Evolutionary conservation across 2,888 invertebrate species (phyloP).

Genomic region (Scaptomyza reducta): DNA sequence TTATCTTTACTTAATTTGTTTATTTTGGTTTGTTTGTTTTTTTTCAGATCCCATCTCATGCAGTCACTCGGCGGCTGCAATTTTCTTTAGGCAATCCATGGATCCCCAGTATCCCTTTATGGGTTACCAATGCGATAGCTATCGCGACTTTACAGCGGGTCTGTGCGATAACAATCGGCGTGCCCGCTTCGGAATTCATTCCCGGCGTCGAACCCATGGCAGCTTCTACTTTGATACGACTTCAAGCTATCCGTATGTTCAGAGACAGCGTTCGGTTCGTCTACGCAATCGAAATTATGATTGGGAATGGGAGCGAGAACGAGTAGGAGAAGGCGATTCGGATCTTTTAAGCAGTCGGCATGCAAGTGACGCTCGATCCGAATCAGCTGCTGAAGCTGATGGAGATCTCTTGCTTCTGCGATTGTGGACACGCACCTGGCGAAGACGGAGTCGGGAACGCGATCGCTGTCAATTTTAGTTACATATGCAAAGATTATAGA

Average conservation of each 20-base stretch:
- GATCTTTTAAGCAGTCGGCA: slow-evolving; percentile 8
- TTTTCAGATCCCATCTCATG: slow-evolving; percentile 81
- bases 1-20: not conserved
- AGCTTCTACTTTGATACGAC: slow-evolving; percentile 79
- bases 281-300: slow-evolving; percentile 2
- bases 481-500: not conserved
- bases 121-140: slow-evolving; percentile 80
- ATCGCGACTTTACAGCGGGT: slow-evolving; percentile 68
- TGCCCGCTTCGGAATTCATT: slow-evolving; percentile 82
- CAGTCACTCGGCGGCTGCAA: slow-evolving; percentile 82
- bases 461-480: slow-evolving; percentile 6
- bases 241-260: slow-evolving; percentile 71
- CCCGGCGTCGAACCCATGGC: slow-evolving; percentile 69
- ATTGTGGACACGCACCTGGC: slow-evolving; percentile 38
- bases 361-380: not conserved
- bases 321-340: not conserved
- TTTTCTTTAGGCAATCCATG: slow-evolving; percentile 83
- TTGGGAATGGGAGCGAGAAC: slow-evolving; percentile 8
- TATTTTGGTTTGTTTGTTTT: not conserved
- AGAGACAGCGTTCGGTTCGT: slow-evolving; percentile 24
- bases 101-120: slow-evolving; percentile 79
- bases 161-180: slow-evolving; percentile 70
- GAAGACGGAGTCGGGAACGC: slow-evolving; percentile 13
- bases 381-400: not conserved
- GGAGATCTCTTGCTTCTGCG: slow-evolving; percentile 17